Evolutionary conservation across 2,888 invertebrate species (phyloP).

Genomic region (Hecatera dysodea): DNA sequence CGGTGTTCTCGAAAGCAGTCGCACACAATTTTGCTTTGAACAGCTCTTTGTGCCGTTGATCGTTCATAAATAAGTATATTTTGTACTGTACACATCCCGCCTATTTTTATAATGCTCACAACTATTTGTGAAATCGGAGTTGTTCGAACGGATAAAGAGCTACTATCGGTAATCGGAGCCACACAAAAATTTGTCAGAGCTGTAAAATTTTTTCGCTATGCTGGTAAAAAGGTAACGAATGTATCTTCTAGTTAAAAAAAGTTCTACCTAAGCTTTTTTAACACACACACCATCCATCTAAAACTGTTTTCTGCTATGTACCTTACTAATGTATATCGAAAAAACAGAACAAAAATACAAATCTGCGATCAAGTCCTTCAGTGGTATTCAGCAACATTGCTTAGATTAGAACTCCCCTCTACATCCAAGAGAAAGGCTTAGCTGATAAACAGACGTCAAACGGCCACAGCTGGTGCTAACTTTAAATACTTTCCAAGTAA

Average conservation of each 20-base stretch:
- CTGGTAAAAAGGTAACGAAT: background rate
- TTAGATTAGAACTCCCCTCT: background rate
- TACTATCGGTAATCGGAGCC: background rate
- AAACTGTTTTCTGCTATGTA: background rate
- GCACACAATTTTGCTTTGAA: conserved; percentile 64
- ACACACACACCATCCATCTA: background rate
- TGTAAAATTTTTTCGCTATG: background rate
- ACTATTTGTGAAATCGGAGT: conserved; percentile 1
- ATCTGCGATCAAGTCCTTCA: background rate
- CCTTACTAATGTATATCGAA: background rate
- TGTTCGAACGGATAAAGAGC: background rate
- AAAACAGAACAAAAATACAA: background rate
- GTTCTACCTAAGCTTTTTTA: background rate
- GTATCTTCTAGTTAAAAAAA: background rate
- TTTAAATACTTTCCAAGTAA: conserved; percentile 19
- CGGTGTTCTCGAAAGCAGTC: conserved; percentile 62
- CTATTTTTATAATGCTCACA: conserved; percentile 5
- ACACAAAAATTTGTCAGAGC: background rate
- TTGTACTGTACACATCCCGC: conserved; percentile 20
- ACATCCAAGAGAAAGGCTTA: conserved; percentile 18
- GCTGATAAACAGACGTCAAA: conserved; percentile 22
- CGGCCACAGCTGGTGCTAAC: conserved; percentile 20
- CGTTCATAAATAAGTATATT: conserved; percentile 56
- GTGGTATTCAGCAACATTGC: conserved; percentile 1
- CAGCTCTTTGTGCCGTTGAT: conserved; percentile 64